phyloP scores from a whole-genome alignment of 1,140 invertebrate genomes.

The Neotoxoptera formosana region DNA sequence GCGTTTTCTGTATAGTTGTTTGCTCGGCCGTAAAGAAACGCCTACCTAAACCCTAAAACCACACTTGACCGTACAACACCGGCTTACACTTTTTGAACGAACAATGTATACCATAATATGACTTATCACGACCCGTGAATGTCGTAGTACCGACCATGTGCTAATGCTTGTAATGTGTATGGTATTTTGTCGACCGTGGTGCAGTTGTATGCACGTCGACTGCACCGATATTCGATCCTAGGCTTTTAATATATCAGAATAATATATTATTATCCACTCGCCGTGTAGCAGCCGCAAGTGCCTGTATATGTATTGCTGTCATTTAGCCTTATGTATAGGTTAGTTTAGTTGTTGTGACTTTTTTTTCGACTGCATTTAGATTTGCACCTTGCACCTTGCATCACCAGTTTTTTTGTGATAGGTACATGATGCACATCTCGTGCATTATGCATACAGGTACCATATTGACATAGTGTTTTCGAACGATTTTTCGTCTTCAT shows the following conservation, averaged over 20 bases:
- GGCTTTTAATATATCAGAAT: background rate
- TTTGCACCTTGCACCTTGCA: background rate
- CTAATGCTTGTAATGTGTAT: background rate
- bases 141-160: background rate
- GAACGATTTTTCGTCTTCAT: background rate
- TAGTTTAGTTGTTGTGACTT: background rate
- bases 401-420: background rate
- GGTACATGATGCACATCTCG: background rate
- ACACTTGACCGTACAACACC: background rate
- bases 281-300: no score
- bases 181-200: background rate
- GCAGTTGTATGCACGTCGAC: background rate
- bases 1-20: background rate
- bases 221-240: background rate
- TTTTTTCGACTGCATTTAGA: background rate
- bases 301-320: background rate
- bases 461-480: background rate
- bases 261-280: background rate
- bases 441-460: background rate
- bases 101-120: background rate
- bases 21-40: background rate
- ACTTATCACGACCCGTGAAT: background rate
- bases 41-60: background rate
- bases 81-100: background rate
- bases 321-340: background rate